Conservation (phyloP, 2,888 invertebrate species). For the Dichetophora obliterata region DNA sequence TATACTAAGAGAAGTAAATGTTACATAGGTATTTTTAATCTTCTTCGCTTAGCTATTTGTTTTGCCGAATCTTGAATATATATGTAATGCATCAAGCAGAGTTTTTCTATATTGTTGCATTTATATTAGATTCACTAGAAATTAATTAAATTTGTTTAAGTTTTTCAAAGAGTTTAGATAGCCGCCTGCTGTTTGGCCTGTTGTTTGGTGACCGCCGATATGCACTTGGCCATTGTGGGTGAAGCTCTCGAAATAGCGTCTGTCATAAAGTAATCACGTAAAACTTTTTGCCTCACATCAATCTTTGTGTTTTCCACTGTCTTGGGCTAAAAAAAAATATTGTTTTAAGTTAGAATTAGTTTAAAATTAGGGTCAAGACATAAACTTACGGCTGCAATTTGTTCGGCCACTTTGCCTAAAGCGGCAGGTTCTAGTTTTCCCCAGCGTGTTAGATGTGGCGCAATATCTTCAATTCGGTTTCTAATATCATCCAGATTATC, state of each 20-base stretch:
- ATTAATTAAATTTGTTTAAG: not conserved
- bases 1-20: constrained; percentile 20
- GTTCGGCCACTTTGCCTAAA: constrained; percentile 85
- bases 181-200: constrained; percentile 49
- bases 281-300: constrained; percentile 80
- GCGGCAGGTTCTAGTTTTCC: constrained; percentile 87
- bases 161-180: not conserved
- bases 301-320: constrained; percentile 73
- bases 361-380: not conserved
- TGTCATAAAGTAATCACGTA: constrained; percentile 95
- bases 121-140: not conserved
- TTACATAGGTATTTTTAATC: not conserved
- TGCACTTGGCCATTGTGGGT: constrained; percentile 98
- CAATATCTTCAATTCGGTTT: constrained; percentile 83
- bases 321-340: constrained; percentile 65
- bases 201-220: constrained; percentile 86
- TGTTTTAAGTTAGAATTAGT: not conserved
- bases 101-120: not conserved
- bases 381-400: constrained; percentile 75
- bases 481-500: constrained; percentile 88
- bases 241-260: constrained; percentile 96
- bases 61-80: not conserved
- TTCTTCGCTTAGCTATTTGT: not conserved
- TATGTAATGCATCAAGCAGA: not conserved
- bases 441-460: constrained; percentile 89